Percentiles rank a stretch among this genome's conserved stretches.
Conservation (phyloP, 1,140 invertebrate species). For the Conus ventricosus region DNA sequence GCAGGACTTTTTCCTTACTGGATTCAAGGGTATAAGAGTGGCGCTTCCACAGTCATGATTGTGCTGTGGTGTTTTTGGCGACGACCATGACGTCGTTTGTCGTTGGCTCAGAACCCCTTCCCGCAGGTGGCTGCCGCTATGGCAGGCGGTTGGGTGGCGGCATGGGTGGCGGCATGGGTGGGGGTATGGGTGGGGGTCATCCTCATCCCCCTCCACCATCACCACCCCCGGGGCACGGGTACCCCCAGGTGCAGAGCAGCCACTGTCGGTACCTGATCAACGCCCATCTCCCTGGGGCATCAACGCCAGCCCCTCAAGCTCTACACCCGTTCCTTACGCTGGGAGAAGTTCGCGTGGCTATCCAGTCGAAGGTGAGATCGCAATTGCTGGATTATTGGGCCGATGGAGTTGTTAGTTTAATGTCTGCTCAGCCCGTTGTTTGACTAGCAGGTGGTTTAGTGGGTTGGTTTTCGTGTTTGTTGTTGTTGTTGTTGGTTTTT, state of each 20-base stretch:
- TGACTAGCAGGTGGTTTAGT: no score
- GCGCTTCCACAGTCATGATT: not conserved
- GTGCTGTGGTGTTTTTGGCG: not conserved
- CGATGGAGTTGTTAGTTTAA: no score
- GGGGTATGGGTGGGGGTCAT: no score
- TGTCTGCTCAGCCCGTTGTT: no score
- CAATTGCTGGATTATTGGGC: no score
- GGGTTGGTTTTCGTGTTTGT: no score
- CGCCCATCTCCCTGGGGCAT: constrained; percentile 28
- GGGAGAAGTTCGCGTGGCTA: constrained; percentile 29
- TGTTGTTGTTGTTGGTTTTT: no score
- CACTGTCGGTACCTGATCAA: constrained; percentile 34
- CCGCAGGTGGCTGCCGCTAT: no score
- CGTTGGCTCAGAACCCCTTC: not conserved
- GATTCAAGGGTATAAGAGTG: no score
- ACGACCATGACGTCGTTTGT: not conserved
- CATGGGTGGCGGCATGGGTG: no score
- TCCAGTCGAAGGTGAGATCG: constrained; percentile 25
- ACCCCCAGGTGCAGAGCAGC: constrained; percentile 31
- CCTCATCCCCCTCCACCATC: not conserved
- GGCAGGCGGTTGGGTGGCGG: no score
- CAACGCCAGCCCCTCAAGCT: constrained; percentile 34
- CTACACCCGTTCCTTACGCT: constrained; percentile 29
- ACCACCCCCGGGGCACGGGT: not conserved
- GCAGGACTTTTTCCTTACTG: no score